A percentile compares a stretch with the other conserved stretches of the same genome.
phyloP scores from a whole-genome alignment of 2,113 vertebrate species.

The Rhodinocichla rosea region DNA sequence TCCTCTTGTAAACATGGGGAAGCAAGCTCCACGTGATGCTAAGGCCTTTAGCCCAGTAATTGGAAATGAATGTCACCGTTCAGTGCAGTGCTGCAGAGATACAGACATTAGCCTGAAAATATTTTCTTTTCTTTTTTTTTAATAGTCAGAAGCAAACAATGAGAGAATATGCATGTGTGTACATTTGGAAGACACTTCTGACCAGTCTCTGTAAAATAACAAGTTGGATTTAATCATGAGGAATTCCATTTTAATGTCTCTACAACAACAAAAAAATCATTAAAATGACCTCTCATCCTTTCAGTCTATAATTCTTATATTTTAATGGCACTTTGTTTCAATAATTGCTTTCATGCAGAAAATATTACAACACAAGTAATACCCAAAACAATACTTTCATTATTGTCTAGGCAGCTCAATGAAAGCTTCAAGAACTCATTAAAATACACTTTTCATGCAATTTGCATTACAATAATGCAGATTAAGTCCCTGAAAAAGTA shows the following conservation, averaged over 20 bases:
- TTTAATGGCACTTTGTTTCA: conserved; percentile 7
- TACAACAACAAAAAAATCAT: neutral
- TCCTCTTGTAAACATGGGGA: neutral
- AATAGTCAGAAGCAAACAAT: neutral
- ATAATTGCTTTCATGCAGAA: conserved; percentile 28
- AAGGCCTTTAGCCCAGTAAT: neutral
- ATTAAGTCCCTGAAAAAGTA: conserved; percentile 50
- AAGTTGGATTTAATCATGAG: neutral
- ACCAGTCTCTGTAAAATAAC: neutral
- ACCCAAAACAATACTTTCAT: conserved; percentile 1
- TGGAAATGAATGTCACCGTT: neutral
- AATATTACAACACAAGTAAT: conserved; percentile 30
- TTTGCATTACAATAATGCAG: conserved; percentile 29
- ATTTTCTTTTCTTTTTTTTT: neutral
- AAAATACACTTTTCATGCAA: conserved; percentile 37
- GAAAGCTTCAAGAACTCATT: conserved; percentile 41
- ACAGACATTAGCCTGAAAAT: neutral
- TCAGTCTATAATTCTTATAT: neutral
- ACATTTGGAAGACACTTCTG: neutral
- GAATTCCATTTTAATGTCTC: neutral
- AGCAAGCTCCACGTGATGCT: neutral
- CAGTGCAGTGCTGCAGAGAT: neutral
- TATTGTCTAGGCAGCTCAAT: conserved; percentile 26
- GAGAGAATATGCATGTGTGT: neutral
- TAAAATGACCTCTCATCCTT: neutral